phyloP scores from a whole-genome alignment of 1,140 invertebrate species.

The Solenopsis fugax region DNA sequence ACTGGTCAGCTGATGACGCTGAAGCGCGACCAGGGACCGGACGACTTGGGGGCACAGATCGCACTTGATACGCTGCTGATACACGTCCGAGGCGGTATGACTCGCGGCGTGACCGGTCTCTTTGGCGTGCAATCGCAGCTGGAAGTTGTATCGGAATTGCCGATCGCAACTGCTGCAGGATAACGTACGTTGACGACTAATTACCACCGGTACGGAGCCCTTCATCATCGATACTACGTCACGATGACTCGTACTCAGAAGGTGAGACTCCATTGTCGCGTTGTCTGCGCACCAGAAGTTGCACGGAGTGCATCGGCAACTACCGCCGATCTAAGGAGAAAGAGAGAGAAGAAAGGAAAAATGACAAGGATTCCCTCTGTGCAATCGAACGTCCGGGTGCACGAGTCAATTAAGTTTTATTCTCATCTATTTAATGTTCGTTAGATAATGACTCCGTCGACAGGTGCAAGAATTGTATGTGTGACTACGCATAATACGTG shows the following conservation, averaged over 20 bases:
- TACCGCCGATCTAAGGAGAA: conserved; percentile 84
- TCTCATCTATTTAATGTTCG: conserved; percentile 13
- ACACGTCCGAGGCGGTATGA: conserved; percentile 88
- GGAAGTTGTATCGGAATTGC: conserved; percentile 90
- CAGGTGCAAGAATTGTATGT: not conserved
- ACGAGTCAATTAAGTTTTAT: not conserved
- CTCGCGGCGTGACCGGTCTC: conserved; percentile 86
- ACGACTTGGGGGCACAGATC: conserved; percentile 87
- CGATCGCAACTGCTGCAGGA: conserved; percentile 88
- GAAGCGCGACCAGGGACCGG: conserved; percentile 89
- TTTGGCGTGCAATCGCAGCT: conserved; percentile 89
- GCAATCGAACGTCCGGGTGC: not conserved
- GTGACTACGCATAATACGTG: conserved; percentile 2
- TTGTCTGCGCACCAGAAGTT: conserved; percentile 90
- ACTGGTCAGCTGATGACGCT: conserved; percentile 87
- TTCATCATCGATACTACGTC: conserved; percentile 92
- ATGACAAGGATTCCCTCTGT: not conserved
- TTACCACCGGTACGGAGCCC: conserved; percentile 92
- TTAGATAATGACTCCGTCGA: not conserved
- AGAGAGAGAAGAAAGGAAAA: not conserved
- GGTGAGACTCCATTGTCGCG: conserved; percentile 90
- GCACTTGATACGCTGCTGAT: conserved; percentile 89
- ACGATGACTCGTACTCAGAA: conserved; percentile 89
- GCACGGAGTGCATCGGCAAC: conserved; percentile 92
- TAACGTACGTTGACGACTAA: conserved; percentile 89